A percentile compares a stretch with the other conserved stretches of the same genome.
Conservation (phyloP, 2,797 vertebrate species). For the Salmo trutta region DNA sequence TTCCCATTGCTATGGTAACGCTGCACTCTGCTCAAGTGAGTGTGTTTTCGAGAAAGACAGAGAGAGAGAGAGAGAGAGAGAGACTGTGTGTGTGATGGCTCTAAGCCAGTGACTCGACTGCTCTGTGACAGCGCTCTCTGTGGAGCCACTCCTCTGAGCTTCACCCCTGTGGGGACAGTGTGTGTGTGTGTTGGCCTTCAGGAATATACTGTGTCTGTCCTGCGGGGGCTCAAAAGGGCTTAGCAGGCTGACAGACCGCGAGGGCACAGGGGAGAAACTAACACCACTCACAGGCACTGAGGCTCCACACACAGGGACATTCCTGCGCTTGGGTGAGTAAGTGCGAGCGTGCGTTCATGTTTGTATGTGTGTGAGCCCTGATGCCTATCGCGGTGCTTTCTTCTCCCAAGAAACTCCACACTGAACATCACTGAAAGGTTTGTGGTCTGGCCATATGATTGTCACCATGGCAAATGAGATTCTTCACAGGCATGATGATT, state of each 20-base stretch:
- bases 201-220: background rate
- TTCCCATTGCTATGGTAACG: conserved; percentile 67
- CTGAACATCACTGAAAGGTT: background rate
- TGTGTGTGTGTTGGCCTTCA: conserved; percentile 6
- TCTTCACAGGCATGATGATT: background rate
- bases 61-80: conserved; percentile 3
- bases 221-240: background rate
- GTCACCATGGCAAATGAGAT: background rate
- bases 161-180: conserved; percentile 45
- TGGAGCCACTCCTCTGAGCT: conserved; percentile 40
- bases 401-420: background rate
- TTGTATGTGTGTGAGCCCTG: conserved; percentile 4
- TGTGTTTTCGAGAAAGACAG: conserved; percentile 30
- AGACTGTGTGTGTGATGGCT: conserved; percentile 41
- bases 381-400: conserved; percentile 8
- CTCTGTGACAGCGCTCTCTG: conserved; percentile 58
- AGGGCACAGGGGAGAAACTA: background rate
- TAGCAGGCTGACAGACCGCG: background rate
- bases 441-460: background rate
- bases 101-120: conserved; percentile 59
- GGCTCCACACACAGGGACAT: background rate
- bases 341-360: background rate
- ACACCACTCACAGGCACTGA: background rate
- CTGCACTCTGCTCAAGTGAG: conserved; percentile 38
- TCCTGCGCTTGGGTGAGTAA: conserved; percentile 1